Evolutionary conservation across 2,797 vertebrate genomes (phyloP), one percentile per base, ranked within the genome.

Genomic region (Diplodus puntazzo): DNA sequence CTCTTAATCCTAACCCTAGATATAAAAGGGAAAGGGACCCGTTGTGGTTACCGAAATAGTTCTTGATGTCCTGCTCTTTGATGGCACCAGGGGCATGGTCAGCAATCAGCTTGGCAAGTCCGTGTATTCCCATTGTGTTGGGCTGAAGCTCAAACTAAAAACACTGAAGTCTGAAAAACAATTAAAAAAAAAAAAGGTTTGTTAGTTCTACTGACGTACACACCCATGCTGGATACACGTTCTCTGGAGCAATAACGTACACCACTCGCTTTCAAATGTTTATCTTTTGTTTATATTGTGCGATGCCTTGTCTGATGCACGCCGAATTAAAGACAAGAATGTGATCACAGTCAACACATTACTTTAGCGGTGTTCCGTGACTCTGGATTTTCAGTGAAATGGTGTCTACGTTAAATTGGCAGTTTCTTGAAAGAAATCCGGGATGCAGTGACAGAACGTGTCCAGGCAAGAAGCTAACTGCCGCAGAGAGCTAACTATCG

Each of bases 11-110:
- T 39, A 39, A 39, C 39, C 39, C 39, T 39, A 39, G 39, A 39
- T 34, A 34, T 11, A 39, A 39, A 39, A 39, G 39, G 8, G 7
- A 16, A 63, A 43, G 3, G 6, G 23, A 16, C 5, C 1, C 49
- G n/a, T 6, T 3, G 43, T 14, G 20, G 18, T 87, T 86, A 89
- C 98, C 98, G 0, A 99, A 99, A 88, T 97, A 99, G 78, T 94
- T 96, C 92, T 98, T 99, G 73, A 99, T 97, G 74, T 98, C 98
- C 1, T 98, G 96, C 80, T 99, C 98, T 80, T 96, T 97, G 79
- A 99, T 97, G 85, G 97, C 97, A 1, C 88, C 83, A 0, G 98
- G 97, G 10, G 97, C 97, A 83, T 97, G 96, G 0, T 99, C 97
- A 0, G 97, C 98, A 0, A 99, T 98, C 20, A 99, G 94, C 80